Conservation (phyloP, 2,888 invertebrate species). For the Subacronicta megacephala region DNA sequence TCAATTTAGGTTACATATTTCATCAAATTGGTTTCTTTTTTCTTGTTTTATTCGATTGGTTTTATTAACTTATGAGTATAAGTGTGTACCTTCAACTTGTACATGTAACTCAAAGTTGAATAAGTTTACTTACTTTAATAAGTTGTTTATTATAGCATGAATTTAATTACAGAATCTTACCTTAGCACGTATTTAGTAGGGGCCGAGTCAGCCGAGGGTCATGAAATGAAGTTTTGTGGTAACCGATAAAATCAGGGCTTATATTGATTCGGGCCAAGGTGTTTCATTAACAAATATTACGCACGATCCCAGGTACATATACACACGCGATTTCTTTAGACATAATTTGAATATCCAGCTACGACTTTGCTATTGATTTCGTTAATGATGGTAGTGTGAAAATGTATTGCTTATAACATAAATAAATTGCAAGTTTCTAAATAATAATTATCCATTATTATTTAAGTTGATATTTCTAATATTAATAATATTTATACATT, state of each 20-base stretch:
- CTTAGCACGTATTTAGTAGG: constrained; percentile 16
- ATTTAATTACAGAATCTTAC: constrained; percentile 22
- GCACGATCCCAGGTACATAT: constrained; percentile 21
- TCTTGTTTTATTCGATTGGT: too few species aligned
- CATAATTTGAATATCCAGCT: constrained; percentile 25
- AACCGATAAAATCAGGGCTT: constrained; percentile 67
- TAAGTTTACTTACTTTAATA: constrained; percentile 21
- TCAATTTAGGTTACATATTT: not conserved
- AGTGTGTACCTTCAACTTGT: constrained; percentile 23
- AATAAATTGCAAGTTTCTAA: too few species aligned
- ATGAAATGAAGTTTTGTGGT: constrained; percentile 60
- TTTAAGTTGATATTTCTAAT: too few species aligned
- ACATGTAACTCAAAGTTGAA: constrained; percentile 12
- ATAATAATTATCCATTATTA: too few species aligned
- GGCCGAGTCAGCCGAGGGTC: constrained; percentile 31
- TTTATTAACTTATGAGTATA: too few species aligned
- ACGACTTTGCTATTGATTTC: not conserved
- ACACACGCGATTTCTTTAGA: constrained; percentile 49
- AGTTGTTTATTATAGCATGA: constrained; percentile 2
- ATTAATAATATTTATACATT: too few species aligned
- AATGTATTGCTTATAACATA: constrained; percentile 35
- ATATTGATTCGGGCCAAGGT: constrained; percentile 71
- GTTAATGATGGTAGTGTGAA: constrained; percentile 1
- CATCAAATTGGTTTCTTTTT: not conserved
- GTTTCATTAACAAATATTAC: constrained; percentile 58